Conservation (phyloP, 2,113 vertebrate genomes). For the Zapus hudsonius region DNA sequence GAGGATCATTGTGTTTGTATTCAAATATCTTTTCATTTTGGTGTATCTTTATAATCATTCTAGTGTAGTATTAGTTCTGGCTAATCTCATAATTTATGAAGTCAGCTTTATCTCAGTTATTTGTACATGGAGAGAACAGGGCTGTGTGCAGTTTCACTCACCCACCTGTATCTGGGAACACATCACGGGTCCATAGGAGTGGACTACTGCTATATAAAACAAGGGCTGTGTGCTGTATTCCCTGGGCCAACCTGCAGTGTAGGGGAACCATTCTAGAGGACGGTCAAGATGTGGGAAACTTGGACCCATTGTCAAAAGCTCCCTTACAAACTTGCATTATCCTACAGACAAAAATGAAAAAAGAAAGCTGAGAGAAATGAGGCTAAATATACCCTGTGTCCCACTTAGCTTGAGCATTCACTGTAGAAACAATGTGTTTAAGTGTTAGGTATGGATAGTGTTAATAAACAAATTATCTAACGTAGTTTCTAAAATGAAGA, state of each 20-base stretch:
- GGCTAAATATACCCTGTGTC: no score
- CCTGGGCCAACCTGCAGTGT: not conserved
- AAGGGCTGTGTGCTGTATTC: not conserved
- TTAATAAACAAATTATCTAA: not conserved
- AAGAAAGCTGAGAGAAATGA: no score
- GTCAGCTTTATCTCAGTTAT: no score
- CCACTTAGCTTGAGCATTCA: not conserved
- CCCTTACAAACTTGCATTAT: not conserved
- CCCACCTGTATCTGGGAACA: no score
- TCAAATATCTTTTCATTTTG: no score
- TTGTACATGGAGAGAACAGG: no score
- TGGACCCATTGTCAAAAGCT: not conserved
- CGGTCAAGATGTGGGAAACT: no score
- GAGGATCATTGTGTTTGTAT: not conserved
- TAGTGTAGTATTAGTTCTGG: not conserved
- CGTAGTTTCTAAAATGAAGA: not conserved
- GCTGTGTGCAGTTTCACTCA: not conserved
- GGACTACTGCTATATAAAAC: no score
- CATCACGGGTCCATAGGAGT: not conserved
- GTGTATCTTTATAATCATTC: not conserved
- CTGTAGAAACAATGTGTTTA: not conserved
- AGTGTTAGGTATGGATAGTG: not conserved
- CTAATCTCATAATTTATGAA: no score
- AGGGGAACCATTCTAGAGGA: not conserved
- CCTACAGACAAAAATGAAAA: not conserved